Percentiles rank a stretch among this genome's conserved stretches.
Conservation (phyloP, 92 coral and sea anemone genomes). For the Pocillopora grandis region DNA sequence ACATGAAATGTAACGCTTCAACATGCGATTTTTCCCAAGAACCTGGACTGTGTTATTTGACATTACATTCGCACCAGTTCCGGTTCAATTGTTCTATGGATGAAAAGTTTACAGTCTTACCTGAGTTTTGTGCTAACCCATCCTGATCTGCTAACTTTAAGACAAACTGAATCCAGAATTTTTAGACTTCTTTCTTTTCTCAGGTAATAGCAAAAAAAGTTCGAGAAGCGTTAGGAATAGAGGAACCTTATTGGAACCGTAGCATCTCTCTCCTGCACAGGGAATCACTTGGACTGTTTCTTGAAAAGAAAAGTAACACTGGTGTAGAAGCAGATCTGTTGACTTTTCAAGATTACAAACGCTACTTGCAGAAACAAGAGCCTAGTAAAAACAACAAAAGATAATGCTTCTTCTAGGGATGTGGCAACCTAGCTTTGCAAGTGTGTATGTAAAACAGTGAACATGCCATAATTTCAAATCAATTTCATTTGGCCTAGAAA, state of each 20-base stretch:
- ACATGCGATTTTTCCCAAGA: too few relatives aligned
- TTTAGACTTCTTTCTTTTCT: background rate
- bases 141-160: background rate
- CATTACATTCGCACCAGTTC: too few relatives aligned
- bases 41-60: too few relatives aligned
- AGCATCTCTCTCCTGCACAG: conserved; percentile 89
- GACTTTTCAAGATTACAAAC: conserved; percentile 74
- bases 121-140: too few relatives aligned
- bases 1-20: too few relatives aligned
- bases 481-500: too few relatives aligned
- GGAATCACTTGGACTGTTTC: conserved; percentile 80
- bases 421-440: background rate
- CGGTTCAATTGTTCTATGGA: too few relatives aligned
- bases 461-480: too few relatives aligned
- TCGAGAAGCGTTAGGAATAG: conserved; percentile 80
- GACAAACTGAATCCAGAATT: background rate
- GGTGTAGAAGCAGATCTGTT: conserved; percentile 83
- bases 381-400: conserved; percentile 50
- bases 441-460: too few relatives aligned
- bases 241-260: conserved; percentile 94
- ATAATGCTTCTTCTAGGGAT: conserved; percentile 7
- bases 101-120: too few relatives aligned
- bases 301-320: conserved; percentile 88
- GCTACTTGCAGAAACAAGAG: conserved; percentile 74
- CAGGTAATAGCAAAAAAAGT: conserved; percentile 81